These are phyloP conservation scores for Coptodon rendalli DNA, from an alignment of 2,113 vertebrate genomes.

Conservation along the genomic window DNA sequence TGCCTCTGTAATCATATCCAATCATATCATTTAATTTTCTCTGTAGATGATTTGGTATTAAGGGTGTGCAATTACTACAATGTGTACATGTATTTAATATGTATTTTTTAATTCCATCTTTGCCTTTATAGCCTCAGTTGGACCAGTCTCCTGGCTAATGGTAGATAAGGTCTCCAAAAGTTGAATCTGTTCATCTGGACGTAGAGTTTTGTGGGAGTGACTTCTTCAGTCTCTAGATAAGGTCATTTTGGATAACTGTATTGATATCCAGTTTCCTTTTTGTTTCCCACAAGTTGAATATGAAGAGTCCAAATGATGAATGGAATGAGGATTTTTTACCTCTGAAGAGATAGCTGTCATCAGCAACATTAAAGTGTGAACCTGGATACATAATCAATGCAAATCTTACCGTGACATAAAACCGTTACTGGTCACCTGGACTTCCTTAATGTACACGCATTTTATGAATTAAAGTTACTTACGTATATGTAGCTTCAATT, in stretches of 20 bases:
- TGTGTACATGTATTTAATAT: not conserved
- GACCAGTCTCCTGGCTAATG: not conserved
- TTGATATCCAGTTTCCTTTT: not conserved
- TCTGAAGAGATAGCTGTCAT: not conserved
- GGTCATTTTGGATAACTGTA: not conserved
- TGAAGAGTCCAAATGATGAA: rapidly evolving
- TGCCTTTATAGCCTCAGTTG: not conserved
- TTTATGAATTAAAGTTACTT: not conserved
- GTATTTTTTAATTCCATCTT: not conserved
- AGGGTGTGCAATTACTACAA: not conserved
- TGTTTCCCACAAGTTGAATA: slow-evolving; percentile 25
- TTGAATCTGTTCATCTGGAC: no score
- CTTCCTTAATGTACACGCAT: slow-evolving; percentile 34
- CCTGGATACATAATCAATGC: not conserved
- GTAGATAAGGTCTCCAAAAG: not conserved
- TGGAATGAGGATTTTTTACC: not conserved
- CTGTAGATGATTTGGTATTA: not conserved
- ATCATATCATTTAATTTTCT: not conserved
- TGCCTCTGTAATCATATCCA: not conserved
- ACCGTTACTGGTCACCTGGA: slow-evolving; percentile 18
- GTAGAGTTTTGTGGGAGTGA: no score
- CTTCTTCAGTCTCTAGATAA: not conserved
- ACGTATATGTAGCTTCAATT: not conserved
- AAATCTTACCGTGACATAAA: rapidly evolving
- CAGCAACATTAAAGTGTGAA: not conserved